phyloP scores from a whole-genome alignment of 2,888 invertebrate species.

The Parnassius glacialis region DNA sequence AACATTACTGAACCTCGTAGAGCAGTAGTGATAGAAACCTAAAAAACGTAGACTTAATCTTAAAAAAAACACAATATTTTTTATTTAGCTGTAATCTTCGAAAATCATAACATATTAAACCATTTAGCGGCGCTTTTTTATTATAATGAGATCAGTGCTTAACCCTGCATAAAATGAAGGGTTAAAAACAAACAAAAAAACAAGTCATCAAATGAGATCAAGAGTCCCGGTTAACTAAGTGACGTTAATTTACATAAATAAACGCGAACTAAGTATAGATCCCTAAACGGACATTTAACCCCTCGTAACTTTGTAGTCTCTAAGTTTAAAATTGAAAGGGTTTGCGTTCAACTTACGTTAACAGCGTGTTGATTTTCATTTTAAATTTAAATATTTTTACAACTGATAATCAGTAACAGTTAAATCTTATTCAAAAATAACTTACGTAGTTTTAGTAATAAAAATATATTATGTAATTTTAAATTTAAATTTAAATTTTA shows the following conservation, averaged over 20 bases:
- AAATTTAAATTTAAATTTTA: no score
- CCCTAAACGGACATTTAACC: constrained; percentile 55
- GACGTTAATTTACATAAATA: constrained; percentile 65
- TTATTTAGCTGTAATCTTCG: background rate
- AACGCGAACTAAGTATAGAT: constrained; percentile 74
- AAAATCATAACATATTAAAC: constrained; percentile 17
- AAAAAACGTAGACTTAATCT: no score
- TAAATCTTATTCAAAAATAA: no score
- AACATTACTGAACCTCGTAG: no score
- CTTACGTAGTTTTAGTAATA: no score
- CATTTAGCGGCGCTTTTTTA: constrained; percentile 12
- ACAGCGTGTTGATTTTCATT: no score
- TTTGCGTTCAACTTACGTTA: background rate
- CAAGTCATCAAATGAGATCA: constrained; percentile 37
- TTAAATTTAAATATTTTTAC: no score
- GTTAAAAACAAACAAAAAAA: constrained; percentile 30
- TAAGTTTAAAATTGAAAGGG: constrained; percentile 17
- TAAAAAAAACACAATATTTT: no score
- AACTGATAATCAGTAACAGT: no score
- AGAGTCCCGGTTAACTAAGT: constrained; percentile 51
- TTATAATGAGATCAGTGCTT: constrained; percentile 1
- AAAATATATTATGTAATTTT: no score
- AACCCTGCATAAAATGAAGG: constrained; percentile 6
- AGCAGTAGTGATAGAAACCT: no score
- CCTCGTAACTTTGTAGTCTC: constrained; percentile 37